Evolutionary conservation across 2,113 vertebrate genomes (phyloP), one percentile per base, ranked within the genome.

Genomic region (Saguinus imperator): DNA sequence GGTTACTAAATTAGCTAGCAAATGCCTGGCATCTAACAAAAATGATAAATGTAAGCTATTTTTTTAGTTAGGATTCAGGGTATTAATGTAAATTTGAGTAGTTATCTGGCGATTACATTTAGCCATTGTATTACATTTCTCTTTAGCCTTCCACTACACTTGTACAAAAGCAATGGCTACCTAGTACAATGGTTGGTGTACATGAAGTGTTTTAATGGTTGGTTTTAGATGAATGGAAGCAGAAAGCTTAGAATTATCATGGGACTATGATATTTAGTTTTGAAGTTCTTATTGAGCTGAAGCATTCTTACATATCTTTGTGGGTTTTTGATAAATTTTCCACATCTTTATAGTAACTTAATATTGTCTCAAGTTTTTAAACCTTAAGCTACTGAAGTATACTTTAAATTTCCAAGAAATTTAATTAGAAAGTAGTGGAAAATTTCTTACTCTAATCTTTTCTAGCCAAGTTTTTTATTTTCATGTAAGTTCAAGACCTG

Each of bases 361-460:
- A 20, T 81, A 91, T 97, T n/a, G 97, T 97, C 72, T 90, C 82
- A 96, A 90, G 43, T 95, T 94, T n/a, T 76, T 96, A 98, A 97
- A 87, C 92, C 96, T 97, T 95, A 87, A 97, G 89, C 55, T 96
- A 92, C 82, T 45, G 14, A 97, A 88, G 25, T 86, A 52, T 66
- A 97, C 55, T 93, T 95, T 61, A 93, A 82, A 57, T 96, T 97
- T 97, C 55, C 6, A 68, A 29, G 45, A 17, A 76, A 91, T 95
- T 87, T 97, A 95, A 97, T 97, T 97, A 94, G 43, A 52, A 85
- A 96, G 25, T n/a, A 84, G 32, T 83, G 29, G 14, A 76, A 89
- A 77, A 32, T 64, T 91, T 93, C 17, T 93, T 94, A 86, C 48
- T 92, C 29, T 94, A 77, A 86, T 80, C 5, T 55, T 89, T 92